phyloP scores from a whole-genome alignment of 2,888 invertebrate genomes.

The Strigamia maritima region DNA sequence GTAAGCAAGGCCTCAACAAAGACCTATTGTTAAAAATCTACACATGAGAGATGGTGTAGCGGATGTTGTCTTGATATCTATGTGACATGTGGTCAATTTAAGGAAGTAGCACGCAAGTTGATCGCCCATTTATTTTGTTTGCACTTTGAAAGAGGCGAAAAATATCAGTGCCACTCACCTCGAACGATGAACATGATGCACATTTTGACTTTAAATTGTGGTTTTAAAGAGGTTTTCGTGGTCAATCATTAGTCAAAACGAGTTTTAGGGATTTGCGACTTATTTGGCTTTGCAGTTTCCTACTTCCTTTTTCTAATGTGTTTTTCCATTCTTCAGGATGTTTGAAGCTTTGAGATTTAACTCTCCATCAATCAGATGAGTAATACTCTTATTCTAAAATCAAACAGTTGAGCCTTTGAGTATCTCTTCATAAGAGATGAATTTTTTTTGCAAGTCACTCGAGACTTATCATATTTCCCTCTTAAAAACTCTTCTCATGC shows the following conservation, averaged over 20 bases:
- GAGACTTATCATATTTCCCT: neutral
- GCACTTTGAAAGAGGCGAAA: no score
- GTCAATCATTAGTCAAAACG: neutral
- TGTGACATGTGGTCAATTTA: no score
- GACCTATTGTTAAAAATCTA: no score
- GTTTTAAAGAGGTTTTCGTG: neutral
- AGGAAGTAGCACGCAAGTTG: no score
- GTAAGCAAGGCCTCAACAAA: no score
- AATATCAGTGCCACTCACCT: no score
- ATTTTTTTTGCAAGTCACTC: neutral
- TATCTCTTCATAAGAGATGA: neutral
- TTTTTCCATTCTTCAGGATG: neutral
- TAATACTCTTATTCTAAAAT: neutral
- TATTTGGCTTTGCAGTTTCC: neutral
- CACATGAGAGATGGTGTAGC: no score
- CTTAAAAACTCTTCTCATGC: neutral
- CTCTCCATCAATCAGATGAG: constrained; percentile 10
- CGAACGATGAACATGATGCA: no score
- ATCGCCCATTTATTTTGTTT: no score
- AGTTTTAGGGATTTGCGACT: neutral
- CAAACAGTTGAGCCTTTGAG: neutral
- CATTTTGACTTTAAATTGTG: no score
- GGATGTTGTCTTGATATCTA: no score
- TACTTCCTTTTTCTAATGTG: neutral
- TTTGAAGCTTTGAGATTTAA: neutral